A percentile compares a stretch with the other conserved stretches of the same genome.
These are phyloP conservation scores for Alectoris magna DNA, from an alignment of 2,797 vertebrate genomes.

Conservation along the genomic window DNA sequence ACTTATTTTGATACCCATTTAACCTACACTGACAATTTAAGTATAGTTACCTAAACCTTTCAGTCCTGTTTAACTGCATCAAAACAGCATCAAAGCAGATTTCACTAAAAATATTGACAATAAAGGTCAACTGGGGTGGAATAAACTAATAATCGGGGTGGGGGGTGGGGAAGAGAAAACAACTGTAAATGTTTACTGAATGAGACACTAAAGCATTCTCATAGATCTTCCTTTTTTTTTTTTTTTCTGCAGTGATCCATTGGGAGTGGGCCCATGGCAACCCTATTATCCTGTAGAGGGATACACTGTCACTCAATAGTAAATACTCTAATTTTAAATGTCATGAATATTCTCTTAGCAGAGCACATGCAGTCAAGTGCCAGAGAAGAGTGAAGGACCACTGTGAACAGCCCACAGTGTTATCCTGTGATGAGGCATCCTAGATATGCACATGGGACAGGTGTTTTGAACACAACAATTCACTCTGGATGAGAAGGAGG, in stretches of 20 bases:
- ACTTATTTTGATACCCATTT: background rate
- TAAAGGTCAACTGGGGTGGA: background rate
- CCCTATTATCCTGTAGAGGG: background rate
- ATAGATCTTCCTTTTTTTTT: background rate
- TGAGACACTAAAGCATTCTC: background rate
- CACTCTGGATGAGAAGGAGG: background rate
- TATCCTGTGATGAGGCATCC: background rate
- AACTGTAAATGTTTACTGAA: background rate
- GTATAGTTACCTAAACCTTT: background rate
- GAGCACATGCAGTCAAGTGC: background rate
- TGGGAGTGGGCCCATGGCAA: background rate
- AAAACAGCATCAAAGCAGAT: background rate
- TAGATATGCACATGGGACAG: fast-evolving
- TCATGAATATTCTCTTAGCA: background rate
- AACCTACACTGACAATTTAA: background rate
- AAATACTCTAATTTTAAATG: background rate
- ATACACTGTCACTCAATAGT: background rate
- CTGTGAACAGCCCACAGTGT: background rate
- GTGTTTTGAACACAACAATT: fast-evolving
- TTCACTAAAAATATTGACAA: background rate
- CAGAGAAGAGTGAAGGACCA: background rate
- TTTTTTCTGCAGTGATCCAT: background rate
- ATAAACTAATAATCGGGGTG: background rate
- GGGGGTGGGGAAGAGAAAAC: too few species aligned
- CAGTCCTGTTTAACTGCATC: background rate